These are phyloP conservation scores for Chloroceryle inda DNA, from an alignment of 2,797 vertebrate genomes.

Conservation along the genomic window DNA sequence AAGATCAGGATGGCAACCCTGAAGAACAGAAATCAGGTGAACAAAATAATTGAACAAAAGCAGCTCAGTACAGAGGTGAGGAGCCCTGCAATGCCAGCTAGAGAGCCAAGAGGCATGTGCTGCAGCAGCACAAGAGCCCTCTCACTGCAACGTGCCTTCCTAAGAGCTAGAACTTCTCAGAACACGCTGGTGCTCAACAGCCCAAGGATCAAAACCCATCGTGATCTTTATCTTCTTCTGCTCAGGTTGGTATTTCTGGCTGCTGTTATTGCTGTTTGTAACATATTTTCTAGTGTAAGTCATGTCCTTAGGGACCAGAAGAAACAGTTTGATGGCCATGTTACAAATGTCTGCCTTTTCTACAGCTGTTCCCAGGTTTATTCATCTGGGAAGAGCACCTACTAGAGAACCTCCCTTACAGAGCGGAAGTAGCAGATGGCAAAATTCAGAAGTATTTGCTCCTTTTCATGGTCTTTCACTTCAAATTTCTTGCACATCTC, in stretches of 20 bases:
- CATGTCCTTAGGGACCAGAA: not conserved
- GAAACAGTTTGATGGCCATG: not conserved
- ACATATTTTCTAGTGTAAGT: not conserved
- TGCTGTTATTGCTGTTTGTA: not conserved
- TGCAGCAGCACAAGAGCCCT: not conserved
- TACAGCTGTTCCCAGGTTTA: not conserved
- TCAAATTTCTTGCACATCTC: not conserved
- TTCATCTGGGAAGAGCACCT: not conserved
- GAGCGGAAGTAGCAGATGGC: not conserved
- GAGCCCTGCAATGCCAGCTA: not conserved
- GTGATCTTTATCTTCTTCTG: too few species aligned
- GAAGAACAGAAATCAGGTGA: rapidly evolving
- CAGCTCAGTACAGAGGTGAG: not conserved
- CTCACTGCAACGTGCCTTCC: not conserved
- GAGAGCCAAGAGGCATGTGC: not conserved
- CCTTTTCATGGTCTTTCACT: not conserved
- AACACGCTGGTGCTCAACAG: too few species aligned
- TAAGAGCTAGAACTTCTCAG: not conserved
- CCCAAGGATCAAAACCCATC: not conserved
- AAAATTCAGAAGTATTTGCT: not conserved
- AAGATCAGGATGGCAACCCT: not conserved
- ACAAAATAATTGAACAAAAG: rapidly evolving
- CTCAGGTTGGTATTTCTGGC: not conserved
- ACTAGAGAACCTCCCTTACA: not conserved
- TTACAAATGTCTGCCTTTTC: not conserved